Evolutionary conservation across 2,888 invertebrate genomes (phyloP).

Genomic region (Parapristionchus giblindavisi): DNA sequence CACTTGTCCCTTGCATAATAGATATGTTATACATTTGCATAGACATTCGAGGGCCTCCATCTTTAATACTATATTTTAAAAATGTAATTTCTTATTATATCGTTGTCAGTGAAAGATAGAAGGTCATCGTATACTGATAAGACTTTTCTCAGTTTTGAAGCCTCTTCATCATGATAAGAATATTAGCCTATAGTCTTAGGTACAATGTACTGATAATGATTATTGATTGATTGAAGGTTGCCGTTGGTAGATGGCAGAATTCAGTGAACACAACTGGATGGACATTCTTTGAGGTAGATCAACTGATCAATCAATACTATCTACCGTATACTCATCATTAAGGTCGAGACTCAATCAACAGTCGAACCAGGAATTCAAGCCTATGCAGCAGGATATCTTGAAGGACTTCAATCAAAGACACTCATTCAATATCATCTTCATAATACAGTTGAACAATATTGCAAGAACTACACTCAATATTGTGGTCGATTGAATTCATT

Average conservation of each 20-base stretch:
- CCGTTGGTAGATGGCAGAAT: slow-evolving; percentile 65
- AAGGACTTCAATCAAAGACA: slow-evolving; percentile 44
- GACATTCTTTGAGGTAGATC: slow-evolving; percentile 54
- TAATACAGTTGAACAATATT: slow-evolving; percentile 51
- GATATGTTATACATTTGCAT: no score
- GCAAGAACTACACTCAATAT: slow-evolving; percentile 63
- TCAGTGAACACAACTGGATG: slow-evolving; percentile 65
- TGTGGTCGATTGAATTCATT: slow-evolving; percentile 59
- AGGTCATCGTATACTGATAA: no score
- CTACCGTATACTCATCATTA: no score
- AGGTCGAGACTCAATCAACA: slow-evolving; percentile 59
- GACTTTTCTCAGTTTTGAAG: no score
- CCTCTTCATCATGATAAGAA: no score
- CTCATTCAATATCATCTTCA: slow-evolving; percentile 42
- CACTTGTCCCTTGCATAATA: no score
- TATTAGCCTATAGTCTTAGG: no score
- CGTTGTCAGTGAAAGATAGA: no score
- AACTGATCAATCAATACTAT: neutral
- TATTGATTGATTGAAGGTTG: slow-evolving; percentile 49
- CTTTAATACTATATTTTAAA: no score
- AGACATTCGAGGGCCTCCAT: no score
- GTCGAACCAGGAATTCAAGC: slow-evolving; percentile 61
- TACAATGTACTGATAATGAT: no score
- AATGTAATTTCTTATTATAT: no score
- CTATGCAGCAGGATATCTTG: slow-evolving; percentile 66